Conservation (phyloP, 2,888 invertebrate genomes). For the Dasysyrphus albostriatus region DNA sequence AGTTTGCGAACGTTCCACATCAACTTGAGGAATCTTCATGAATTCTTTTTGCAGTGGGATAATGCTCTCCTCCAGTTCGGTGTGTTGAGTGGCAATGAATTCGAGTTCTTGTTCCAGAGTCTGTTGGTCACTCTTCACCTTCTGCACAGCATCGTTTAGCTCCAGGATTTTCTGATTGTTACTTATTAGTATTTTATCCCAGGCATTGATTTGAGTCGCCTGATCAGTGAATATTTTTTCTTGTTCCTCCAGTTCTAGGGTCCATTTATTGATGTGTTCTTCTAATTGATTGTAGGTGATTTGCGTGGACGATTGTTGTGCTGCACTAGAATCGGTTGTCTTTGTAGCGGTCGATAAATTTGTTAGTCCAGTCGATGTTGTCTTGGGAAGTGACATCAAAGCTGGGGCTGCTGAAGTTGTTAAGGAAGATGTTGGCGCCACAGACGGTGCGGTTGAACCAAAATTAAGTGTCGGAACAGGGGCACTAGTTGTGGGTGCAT, state of each 20-base stretch:
- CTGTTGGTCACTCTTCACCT: constrained; percentile 94
- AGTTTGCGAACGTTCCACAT: constrained; percentile 96
- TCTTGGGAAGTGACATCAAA: constrained; percentile 49
- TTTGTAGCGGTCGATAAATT: constrained; percentile 80
- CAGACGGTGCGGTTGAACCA: constrained; percentile 43
- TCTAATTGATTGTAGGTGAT: constrained; percentile 94
- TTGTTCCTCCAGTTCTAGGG: constrained; percentile 94
- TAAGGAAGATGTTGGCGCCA: constrained; percentile 25
- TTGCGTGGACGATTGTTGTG: constrained; percentile 84
- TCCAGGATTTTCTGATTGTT: constrained; percentile 97
- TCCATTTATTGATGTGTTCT: constrained; percentile 97
- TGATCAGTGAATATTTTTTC: constrained; percentile 96
- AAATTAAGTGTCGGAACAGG: constrained; percentile 64
- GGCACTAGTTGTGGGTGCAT: constrained; percentile 66
- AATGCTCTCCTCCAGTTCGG: constrained; percentile 94
- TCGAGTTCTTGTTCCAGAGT: constrained; percentile 96
- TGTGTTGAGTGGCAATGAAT: constrained; percentile 96
- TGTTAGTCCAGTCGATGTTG: constrained; percentile 77
- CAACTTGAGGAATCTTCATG: constrained; percentile 88
- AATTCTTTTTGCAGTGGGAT: constrained; percentile 93
- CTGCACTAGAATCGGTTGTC: constrained; percentile 81
- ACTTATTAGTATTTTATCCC: constrained; percentile 95
- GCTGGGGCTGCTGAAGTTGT: constrained; percentile 47
- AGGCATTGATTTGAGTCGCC: constrained; percentile 97
- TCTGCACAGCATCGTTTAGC: constrained; percentile 93